Evolutionary conservation across 2,113 vertebrate species (phyloP).

Genomic region (Bothrops jararaca): DNA sequence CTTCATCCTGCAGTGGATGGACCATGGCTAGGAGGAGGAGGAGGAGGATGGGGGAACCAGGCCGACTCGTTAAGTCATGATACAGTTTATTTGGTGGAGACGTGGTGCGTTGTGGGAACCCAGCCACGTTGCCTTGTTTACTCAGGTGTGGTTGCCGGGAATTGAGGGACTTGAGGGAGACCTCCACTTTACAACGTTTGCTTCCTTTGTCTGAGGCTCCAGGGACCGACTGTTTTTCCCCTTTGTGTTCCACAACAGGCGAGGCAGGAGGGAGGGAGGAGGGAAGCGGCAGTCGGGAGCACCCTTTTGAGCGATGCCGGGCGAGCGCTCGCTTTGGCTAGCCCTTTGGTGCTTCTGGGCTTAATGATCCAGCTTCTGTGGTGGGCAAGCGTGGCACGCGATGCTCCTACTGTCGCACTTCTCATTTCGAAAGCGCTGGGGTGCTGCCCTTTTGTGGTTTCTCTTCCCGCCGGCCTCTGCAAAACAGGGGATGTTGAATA

Average conservation of each 20-base stretch:
- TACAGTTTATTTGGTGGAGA: too few species aligned
- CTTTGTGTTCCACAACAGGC: neutral
- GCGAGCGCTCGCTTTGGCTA: neutral
- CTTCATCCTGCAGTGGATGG: too few species aligned
- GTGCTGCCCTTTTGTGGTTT: neutral
- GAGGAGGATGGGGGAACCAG: too few species aligned
- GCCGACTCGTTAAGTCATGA: too few species aligned
- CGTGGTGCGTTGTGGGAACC: neutral
- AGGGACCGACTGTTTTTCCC: neutral
- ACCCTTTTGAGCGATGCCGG: neutral
- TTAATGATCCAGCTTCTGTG: neutral
- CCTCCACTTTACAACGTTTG: neutral
- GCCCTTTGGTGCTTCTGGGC: neutral
- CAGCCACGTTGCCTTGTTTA: neutral
- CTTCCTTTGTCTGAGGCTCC: neutral
- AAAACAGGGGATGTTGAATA: neutral
- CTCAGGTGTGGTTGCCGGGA: neutral
- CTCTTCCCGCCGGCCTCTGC: neutral
- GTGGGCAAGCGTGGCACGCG: neutral
- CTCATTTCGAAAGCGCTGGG: neutral
- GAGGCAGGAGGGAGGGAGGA: neutral
- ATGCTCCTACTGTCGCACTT: neutral
- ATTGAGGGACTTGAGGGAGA: neutral
- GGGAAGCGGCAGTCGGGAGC: neutral
- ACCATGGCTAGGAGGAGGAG: too few species aligned